These are phyloP conservation scores for Saimiri boliviensis DNA, from an alignment of 2,113 vertebrate genomes.

Conservation along the genomic window DNA sequence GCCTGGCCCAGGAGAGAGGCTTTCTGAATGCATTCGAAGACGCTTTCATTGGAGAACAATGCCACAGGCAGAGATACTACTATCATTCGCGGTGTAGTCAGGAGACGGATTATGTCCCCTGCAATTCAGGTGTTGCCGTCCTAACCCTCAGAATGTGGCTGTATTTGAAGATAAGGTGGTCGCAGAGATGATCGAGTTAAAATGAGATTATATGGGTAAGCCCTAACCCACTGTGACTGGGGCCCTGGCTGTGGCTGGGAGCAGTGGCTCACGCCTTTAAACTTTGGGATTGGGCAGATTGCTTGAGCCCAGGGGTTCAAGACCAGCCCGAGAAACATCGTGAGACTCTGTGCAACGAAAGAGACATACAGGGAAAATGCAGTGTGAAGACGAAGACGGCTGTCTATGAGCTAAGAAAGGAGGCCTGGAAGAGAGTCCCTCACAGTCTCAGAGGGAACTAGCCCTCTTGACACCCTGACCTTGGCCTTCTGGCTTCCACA, in stretches of 20 bases:
- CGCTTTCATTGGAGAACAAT: background rate
- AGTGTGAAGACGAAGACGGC: too few relatives aligned
- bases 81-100: accelerated
- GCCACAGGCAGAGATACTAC: background rate
- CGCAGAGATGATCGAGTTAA: background rate
- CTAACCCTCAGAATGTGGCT: background rate
- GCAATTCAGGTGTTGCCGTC: background rate
- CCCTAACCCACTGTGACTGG: background rate
- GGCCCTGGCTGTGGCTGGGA: background rate
- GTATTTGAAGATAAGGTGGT: background rate
- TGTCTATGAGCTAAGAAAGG: too few relatives aligned
- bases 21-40: background rate
- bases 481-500: background rate
- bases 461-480: background rate
- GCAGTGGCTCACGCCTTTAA: too few relatives aligned
- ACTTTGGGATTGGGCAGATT: too few relatives aligned
- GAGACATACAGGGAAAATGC: too few relatives aligned
- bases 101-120: background rate
- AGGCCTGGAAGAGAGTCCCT: too few relatives aligned
- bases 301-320: too few relatives aligned
- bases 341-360: too few relatives aligned
- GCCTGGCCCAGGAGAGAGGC: background rate
- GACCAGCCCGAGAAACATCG: too few relatives aligned
- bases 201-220: background rate
- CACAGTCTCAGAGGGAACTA: background rate